Evolutionary conservation across 2,797 vertebrate species (phyloP).

Genomic region (Parauchenoglanis punctatus): DNA sequence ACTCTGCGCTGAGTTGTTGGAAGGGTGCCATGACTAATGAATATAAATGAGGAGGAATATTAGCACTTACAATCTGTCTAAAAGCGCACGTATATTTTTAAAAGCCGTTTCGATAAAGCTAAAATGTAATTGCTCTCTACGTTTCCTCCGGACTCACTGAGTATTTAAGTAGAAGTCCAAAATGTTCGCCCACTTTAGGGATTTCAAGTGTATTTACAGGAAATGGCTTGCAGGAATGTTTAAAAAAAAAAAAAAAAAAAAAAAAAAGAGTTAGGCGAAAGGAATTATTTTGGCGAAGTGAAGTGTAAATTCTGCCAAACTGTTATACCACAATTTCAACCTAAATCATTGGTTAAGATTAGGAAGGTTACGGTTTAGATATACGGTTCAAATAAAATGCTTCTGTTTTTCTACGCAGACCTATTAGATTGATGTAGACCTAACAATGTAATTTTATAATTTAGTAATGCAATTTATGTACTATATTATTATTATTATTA

Average conservation of each 20-base stretch:
- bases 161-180: neutral
- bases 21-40: slow-evolving; percentile 32
- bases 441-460: neutral
- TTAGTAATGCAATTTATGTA: no score
- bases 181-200: slow-evolving; percentile 1
- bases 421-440: neutral
- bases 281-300: neutral
- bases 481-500: neutral
- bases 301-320: neutral
- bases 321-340: neutral
- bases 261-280: neutral
- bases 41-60: slow-evolving; percentile 50
- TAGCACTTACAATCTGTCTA: slow-evolving; percentile 35
- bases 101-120: slow-evolving; percentile 41
- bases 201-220: neutral
- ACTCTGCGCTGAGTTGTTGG: slow-evolving; percentile 21
- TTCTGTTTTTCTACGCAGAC: neutral
- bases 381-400: neutral
- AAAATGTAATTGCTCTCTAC: slow-evolving; percentile 42
- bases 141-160: neutral
- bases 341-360: neutral
- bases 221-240: neutral
- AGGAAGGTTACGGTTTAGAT: neutral
- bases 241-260: neutral
- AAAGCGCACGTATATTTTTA: slow-evolving; percentile 37